phyloP scores from a whole-genome alignment of 2,888 invertebrate genomes.

The Aproaerema taeniolella region DNA sequence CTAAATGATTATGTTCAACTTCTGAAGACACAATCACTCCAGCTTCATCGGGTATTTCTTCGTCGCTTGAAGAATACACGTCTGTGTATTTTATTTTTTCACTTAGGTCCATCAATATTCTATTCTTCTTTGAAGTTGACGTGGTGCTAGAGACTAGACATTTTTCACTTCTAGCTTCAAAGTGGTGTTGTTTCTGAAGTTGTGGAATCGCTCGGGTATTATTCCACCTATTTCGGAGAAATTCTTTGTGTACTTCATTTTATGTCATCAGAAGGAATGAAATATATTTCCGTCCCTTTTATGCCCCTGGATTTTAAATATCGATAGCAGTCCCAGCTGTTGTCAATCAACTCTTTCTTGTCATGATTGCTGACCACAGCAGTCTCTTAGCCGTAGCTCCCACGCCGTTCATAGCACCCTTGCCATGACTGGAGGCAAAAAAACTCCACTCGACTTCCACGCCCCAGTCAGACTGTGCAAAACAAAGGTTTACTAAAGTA shows the following conservation, averaged over 20 bases:
- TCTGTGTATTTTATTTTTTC: too few species aligned
- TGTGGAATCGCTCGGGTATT: too few species aligned
- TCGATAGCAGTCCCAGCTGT: neutral
- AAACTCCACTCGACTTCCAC: neutral
- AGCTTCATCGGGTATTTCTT: too few species aligned
- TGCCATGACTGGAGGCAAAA: conserved; percentile 6
- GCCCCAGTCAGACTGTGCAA: neutral
- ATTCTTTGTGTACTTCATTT: too few species aligned
- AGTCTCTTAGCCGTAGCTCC: neutral
- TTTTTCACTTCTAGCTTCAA: neutral
- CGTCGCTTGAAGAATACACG: too few species aligned
- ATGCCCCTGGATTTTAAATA: too few species aligned
- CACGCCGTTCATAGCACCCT: conserved; percentile 6
- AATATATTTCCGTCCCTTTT: too few species aligned
- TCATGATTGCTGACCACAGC: neutral
- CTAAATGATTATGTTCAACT: too few species aligned
- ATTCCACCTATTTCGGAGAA: too few species aligned
- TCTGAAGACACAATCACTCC: too few species aligned
- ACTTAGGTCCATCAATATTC: too few species aligned
- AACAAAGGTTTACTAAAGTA: neutral
- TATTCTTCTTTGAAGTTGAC: neutral
- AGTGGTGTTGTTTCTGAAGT: neutral
- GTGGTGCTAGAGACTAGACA: neutral
- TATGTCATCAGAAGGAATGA: too few species aligned
- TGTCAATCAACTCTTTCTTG: neutral